A percentile compares a stretch with the other conserved stretches of the same genome.
Conservation (phyloP, 1,140 invertebrate species). For the Hyles vespertilio region DNA sequence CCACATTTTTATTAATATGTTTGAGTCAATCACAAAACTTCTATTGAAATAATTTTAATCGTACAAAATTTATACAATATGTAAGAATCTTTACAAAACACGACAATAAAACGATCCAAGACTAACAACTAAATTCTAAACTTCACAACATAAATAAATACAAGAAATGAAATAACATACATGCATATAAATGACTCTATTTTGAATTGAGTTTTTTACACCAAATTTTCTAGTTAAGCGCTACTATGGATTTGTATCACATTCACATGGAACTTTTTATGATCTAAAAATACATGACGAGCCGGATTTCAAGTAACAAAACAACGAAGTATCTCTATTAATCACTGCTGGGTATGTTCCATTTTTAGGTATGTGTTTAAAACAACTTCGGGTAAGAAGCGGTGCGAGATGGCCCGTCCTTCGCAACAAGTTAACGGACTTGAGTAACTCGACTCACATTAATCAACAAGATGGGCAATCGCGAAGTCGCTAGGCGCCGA, state of each 20-base stretch:
- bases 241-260: constrained; percentile 14
- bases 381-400: constrained; percentile 4
- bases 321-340: constrained; percentile 13
- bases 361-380: constrained; percentile 19
- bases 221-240: too few species aligned
- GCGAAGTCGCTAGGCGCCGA: constrained; percentile 12
- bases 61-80: too few species aligned
- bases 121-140: too few species aligned
- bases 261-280: neutral
- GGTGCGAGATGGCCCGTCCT: constrained; percentile 14
- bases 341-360: constrained; percentile 18
- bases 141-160: too few species aligned
- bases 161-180: too few species aligned
- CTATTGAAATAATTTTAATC: too few species aligned
- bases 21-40: too few species aligned
- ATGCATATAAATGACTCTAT: too few species aligned
- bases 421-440: constrained; percentile 56
- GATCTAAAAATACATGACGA: constrained; percentile 4
- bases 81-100: too few species aligned
- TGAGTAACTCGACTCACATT: constrained; percentile 43
- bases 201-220: too few species aligned
- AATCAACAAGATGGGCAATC: constrained; percentile 52
- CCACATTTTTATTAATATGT: too few species aligned
- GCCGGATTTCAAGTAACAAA: constrained; percentile 8
- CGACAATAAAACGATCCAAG: too few species aligned